Evolutionary conservation across 2,797 vertebrate species (phyloP).

Genomic region (Platyrinchus mystaceus): DNA sequence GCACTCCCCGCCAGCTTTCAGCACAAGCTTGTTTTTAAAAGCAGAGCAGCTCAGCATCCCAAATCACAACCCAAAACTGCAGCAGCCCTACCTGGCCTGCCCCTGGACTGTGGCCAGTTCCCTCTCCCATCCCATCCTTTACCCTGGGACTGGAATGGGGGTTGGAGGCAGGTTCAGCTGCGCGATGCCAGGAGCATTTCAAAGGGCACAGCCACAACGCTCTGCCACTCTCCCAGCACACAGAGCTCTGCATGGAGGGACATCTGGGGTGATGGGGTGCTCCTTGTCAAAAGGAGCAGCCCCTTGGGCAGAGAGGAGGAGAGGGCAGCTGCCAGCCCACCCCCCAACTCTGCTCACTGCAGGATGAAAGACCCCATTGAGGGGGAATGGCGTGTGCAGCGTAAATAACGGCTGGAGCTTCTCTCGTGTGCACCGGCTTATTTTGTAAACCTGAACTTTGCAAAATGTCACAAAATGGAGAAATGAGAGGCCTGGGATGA

Average conservation of each 20-base stretch:
- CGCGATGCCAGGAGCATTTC: neutral
- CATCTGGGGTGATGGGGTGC: neutral
- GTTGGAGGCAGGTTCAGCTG: neutral
- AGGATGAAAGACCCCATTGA: accelerated
- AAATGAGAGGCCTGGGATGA: conserved; percentile 62
- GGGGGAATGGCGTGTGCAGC: neutral
- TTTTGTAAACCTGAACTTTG: conserved; percentile 79
- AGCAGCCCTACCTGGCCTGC: neutral
- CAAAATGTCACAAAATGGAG: conserved; percentile 73
- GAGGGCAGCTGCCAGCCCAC: neutral
- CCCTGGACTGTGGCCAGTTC: accelerated
- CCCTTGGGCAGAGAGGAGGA: neutral
- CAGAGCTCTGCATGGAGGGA: accelerated
- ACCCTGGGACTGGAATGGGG: neutral
- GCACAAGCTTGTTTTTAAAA: neutral
- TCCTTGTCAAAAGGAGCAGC: neutral
- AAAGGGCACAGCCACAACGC: accelerated
- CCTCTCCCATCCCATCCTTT: neutral
- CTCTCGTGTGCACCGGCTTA: conserved; percentile 1
- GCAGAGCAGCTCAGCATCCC: neutral
- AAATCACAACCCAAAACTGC: neutral
- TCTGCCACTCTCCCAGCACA: accelerated
- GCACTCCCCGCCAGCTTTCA: neutral
- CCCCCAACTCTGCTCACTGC: accelerated
- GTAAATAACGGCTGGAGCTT: neutral